These are phyloP conservation scores for Eurystomus glaucurus DNA, from an alignment of 2,797 vertebrate species.

Conservation along the genomic window DNA sequence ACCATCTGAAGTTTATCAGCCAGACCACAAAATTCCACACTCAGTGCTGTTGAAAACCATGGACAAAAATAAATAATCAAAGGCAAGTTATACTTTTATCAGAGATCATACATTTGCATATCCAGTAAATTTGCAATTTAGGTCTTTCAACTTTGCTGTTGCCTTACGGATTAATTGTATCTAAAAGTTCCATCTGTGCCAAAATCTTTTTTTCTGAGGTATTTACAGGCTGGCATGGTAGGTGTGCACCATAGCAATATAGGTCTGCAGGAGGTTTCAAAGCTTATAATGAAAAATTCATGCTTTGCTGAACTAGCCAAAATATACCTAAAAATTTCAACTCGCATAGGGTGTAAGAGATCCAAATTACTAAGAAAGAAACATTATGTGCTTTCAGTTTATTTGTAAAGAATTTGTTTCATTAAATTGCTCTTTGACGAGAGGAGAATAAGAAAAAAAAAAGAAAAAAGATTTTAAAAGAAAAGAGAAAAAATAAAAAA, in stretches of 20 bases:
- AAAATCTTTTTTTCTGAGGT: not conserved
- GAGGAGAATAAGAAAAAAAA: accelerated
- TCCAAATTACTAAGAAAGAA: not conserved
- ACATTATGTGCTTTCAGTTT: not conserved
- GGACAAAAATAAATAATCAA: not conserved
- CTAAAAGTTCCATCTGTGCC: not conserved
- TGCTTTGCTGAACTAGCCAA: slow-evolving; percentile 16
- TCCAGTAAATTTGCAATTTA: not conserved
- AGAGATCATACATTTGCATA: not conserved
- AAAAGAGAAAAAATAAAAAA: not conserved
- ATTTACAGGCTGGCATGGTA: slow-evolving; percentile 23
- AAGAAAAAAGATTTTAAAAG: not conserved
- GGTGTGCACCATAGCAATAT: not conserved
- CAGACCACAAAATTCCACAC: not conserved
- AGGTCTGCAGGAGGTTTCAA: not conserved
- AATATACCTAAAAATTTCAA: not conserved
- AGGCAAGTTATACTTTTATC: not conserved
- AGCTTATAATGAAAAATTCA: not conserved
- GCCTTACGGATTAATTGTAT: slow-evolving; percentile 23
- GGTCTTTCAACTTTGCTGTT: slow-evolving; percentile 22
- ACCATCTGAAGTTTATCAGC: not conserved
- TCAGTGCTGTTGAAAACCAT: not conserved
- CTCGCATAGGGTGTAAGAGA: not conserved
- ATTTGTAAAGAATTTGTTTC: not conserved
- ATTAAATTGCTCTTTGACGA: not conserved